phyloP scores from a whole-genome alignment of 2,113 vertebrate species.

The Clarias magur region DNA sequence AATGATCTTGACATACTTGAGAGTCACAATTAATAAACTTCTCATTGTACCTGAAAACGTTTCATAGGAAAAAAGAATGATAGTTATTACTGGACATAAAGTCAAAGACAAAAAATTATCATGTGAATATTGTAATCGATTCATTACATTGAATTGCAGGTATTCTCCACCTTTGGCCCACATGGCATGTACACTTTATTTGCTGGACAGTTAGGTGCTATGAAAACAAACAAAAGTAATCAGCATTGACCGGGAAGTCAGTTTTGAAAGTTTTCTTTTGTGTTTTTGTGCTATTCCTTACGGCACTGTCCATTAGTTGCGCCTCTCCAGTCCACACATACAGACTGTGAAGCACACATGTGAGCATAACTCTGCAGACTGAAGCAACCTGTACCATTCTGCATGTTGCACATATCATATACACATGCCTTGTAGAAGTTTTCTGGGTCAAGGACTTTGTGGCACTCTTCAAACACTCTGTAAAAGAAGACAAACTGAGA shows the following conservation, averaged over 20 bases:
- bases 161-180: constrained; percentile 66
- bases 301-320: constrained; percentile 72
- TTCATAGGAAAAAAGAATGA: not conserved
- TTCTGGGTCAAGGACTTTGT: constrained; percentile 60
- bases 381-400: constrained; percentile 64
- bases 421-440: constrained; percentile 76
- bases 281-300: constrained; percentile 64
- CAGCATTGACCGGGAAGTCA: not conserved
- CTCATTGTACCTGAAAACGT: constrained; percentile 44
- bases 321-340: constrained; percentile 85
- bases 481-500: constrained; percentile 28
- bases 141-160: constrained; percentile 79
- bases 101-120: not conserved
- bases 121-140: constrained; percentile 6
- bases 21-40: not conserved
- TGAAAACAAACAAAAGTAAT: constrained; percentile 17
- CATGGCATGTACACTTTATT: constrained; percentile 79
- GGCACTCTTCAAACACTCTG: constrained; percentile 82
- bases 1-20: not conserved
- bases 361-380: constrained; percentile 79
- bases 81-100: not conserved
- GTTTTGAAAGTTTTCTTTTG: not conserved
- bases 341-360: constrained; percentile 67
- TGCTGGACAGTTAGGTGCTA: constrained; percentile 77
- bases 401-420: constrained; percentile 76